Evolutionary conservation across 2,888 invertebrate species (phyloP), one percentile per base, ranked within the genome.

Genomic region (Pogonocherus hispidulus): DNA sequence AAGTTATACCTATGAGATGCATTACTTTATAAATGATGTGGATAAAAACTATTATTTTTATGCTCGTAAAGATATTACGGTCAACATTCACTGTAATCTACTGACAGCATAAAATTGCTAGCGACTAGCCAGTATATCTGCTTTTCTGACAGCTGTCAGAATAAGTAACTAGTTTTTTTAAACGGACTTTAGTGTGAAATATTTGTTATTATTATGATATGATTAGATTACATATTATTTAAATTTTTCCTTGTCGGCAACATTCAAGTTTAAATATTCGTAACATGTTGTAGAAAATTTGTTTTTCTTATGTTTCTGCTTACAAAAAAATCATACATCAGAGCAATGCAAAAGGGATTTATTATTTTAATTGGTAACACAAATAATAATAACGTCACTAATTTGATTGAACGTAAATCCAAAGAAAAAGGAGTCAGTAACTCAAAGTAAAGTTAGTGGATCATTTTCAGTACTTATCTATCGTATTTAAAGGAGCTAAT

Each of bases 91-190:
- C 71, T 66, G 32, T 68, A 71, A 71, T 71, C 67, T 66, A 71
- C 66, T 71, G 68, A 71, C 71, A 71, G 71, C 71, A 65, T 67
- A 70, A 67, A 70, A 70, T 67, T 67, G 70, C 67, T 65, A 67
- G 70, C 57, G 70, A 51, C 67, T 65, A 67, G 70, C 62, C 67
- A 51, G 67, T 67, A 63, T 67, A 65, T 70, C 70, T 67, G 65
- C 62, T 62, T 63, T 51, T 65, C 65, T 66, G 70, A 70, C 67
- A 62, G 65, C 65, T 70, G 70, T 66, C 67, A 63, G 70, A 65
- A 62, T 67, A 63, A 67, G 65, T 63, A 70, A 56, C 65, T 65
- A 54, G 51, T 65, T 70, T 67, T 46, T 67, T 70, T 63, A 35
- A 57, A 5, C 22, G 46, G 51, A 20, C 27, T 49, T 63, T 51